Conservation (phyloP, 1,140 invertebrate genomes). For the Dendroctonus ponderosae region DNA sequence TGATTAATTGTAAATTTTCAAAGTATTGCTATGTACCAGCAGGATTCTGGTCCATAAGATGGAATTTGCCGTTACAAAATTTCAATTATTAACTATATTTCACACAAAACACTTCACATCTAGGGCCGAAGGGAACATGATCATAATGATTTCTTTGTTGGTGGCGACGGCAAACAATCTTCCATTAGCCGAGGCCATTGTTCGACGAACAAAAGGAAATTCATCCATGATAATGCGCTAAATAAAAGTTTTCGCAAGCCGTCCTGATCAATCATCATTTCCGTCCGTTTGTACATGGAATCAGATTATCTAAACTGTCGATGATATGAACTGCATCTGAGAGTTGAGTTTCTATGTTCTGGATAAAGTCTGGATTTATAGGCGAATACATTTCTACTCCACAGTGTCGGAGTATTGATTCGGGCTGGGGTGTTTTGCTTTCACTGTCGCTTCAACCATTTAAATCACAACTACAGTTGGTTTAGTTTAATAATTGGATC, state of each 20-base stretch:
- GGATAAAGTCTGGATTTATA: no score
- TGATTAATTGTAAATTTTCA: no score
- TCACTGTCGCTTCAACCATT: no score
- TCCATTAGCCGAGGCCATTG: conserved; percentile 25
- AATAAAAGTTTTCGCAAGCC: conserved; percentile 15
- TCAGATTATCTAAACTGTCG: conserved; percentile 16
- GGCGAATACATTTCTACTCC: no score
- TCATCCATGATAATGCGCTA: conserved; percentile 5
- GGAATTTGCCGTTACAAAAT: background rate
- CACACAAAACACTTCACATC: conserved; percentile 22
- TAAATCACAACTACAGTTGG: no score
- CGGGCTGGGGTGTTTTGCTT: no score
- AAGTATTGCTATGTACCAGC: no score
- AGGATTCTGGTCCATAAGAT: no score
- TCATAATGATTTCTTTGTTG: conserved; percentile 29
- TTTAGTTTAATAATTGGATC: no score
- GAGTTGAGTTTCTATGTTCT: no score
- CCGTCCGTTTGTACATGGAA: conserved; percentile 12
- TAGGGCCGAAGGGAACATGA: conserved; percentile 20
- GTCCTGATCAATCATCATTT: conserved; percentile 23
- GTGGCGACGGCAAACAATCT: conserved; percentile 18
- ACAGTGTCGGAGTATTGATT: no score
- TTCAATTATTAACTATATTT: conserved; percentile 16
- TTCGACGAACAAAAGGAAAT: conserved; percentile 24
- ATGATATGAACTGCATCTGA: background rate